Base-by-base conservation (phyloP, 1,140 invertebrate genomes). In the Heliconius nattereri region DNA sequence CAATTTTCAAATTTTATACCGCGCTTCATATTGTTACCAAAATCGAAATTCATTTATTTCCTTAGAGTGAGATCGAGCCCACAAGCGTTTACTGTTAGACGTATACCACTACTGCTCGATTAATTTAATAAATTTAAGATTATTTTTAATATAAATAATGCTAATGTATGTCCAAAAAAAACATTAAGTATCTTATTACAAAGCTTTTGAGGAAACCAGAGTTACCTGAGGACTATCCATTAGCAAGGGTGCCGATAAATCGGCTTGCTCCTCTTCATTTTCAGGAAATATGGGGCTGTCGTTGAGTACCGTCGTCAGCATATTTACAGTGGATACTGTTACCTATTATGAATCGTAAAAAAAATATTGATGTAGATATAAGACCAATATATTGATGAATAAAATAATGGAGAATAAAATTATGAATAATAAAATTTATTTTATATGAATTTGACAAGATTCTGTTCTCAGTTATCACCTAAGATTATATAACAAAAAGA, bases 311-410 rank as follows among this genome's bases (percentile, higher is more conserved):
- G 98, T 98, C 20, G 98, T 98, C 81, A 98, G 95, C 96, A 98
- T 97, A 94, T 98, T 98, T 86, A 98, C 97, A 2, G 97, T 98
- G 23, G 98, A 98, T 29, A 98, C 97, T 40, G 98, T 98, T 79
- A 98, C 97, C 94, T 95, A 81, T n/a, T 8, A 71, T 32, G 7
- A 3, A 23, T 57, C 54, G 11, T 57, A 57, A 23, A 57, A n/a
- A 57, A 57, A 23, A 57, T 57, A n/a, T 57, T 9, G 9, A 57
- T 57, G 54, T 3, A 57, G 7, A 19, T 52, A 2, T 52, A 20
- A 52, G 7, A 52, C 5, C 20, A 52, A 52, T 52, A 7, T 52
- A 52, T 20, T 20, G 16, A 19, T 20, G 16, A 19, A 20, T 19
- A 20, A 6, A 20, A 5, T 45, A 16, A 45, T 16, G 40, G 40